Percentiles rank a stretch among this genome's conserved stretches.
phyloP scores from a whole-genome alignment of 2,113 vertebrate genomes.

The Phalacrocorax pelagicus region DNA sequence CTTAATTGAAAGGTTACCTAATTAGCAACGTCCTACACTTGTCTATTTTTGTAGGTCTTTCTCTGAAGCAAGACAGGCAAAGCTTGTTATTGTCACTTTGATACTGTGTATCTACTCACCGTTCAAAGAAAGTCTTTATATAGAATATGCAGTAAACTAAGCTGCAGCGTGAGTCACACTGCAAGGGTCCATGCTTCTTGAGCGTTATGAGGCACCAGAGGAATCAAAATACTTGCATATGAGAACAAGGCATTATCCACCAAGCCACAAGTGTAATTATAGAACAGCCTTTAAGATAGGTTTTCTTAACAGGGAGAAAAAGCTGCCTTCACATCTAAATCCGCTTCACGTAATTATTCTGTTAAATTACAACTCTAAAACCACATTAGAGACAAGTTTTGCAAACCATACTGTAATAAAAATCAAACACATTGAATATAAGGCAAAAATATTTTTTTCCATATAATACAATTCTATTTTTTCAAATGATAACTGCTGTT shows the following conservation, averaged over 20 bases:
- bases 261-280: conserved; percentile 43
- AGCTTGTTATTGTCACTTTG: conserved; percentile 15
- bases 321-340: neutral
- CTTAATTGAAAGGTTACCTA: neutral
- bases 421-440: neutral
- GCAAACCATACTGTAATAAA: neutral
- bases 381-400: neutral
- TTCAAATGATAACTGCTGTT: neutral
- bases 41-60: neutral
- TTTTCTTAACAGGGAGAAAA: conserved; percentile 45
- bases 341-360: neutral
- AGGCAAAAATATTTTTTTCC: neutral
- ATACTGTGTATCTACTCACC: neutral
- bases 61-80: neutral
- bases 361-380: neutral
- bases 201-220: neutral
- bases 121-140: conserved; percentile 3
- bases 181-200: neutral
- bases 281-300: conserved; percentile 19
- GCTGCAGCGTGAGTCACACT: neutral
- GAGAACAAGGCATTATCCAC: conserved; percentile 48
- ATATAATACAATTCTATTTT: neutral
- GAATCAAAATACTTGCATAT: conserved; percentile 54
- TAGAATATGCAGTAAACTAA: conserved; percentile 14
- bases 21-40: neutral